Percentiles rank a stretch among this genome's conserved stretches.
Evolutionary conservation across 2,888 invertebrate genomes (phyloP).

Genomic region (Hedychridium roseum): DNA sequence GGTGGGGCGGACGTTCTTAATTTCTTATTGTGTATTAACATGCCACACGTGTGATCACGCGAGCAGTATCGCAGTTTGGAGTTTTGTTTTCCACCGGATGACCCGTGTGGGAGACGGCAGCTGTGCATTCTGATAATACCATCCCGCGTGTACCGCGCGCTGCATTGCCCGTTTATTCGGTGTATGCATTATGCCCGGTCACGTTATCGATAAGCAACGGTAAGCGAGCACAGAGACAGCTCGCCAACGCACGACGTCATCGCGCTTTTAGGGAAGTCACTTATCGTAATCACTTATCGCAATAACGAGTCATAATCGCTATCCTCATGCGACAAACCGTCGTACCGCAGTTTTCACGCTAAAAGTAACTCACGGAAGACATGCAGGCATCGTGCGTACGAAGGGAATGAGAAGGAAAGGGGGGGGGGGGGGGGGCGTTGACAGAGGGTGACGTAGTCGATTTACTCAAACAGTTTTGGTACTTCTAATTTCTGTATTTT

Average conservation of each 20-base stretch:
- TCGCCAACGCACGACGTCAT: conserved; percentile 1
- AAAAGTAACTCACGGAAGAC: not conserved
- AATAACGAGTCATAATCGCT: not conserved
- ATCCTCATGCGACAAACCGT: not conserved
- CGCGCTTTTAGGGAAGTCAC: not conserved
- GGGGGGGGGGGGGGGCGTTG: conserved; percentile 7
- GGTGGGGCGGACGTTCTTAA: conserved; percentile 41
- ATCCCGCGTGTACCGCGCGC: conserved; percentile 33
- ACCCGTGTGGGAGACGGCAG: conserved; percentile 57
- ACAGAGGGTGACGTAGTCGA: too few relatives aligned
- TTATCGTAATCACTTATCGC: not conserved
- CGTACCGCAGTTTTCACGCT: not conserved
- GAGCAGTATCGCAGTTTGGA: conserved; percentile 49
- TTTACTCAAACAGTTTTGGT: too few relatives aligned
- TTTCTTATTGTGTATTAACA: conserved; percentile 60
- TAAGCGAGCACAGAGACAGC: not conserved
- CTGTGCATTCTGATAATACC: conserved; percentile 52
- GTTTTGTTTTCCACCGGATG: conserved; percentile 48
- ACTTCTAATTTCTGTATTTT: too few relatives aligned
- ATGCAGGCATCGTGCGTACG: conserved; percentile 20
- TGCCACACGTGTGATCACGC: conserved; percentile 57
- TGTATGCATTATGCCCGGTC: conserved; percentile 41
- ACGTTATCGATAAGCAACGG: conserved; percentile 40
- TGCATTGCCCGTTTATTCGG: conserved; percentile 30
- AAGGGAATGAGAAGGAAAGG: conserved; percentile 20